Conservation (phyloP, 2,797 vertebrate species). For the Paratrypauchen microcephalus region DNA sequence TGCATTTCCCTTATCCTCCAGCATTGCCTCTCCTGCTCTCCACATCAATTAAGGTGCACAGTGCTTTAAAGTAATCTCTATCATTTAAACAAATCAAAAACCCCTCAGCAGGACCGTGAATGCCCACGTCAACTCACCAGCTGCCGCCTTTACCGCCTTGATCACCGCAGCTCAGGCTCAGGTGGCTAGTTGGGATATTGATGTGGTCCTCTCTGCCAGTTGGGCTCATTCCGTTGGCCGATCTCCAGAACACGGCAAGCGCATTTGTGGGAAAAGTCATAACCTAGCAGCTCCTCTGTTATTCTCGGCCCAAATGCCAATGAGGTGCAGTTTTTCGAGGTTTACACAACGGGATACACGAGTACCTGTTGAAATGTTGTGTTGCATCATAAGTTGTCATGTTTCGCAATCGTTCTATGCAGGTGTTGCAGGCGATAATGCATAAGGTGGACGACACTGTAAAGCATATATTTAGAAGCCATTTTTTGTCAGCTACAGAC, state of each 20-base stretch:
- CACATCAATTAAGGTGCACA: constrained; percentile 71
- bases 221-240: constrained; percentile 64
- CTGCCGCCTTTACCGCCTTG: constrained; percentile 74
- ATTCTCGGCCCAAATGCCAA: constrained; percentile 45
- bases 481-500: too few relatives aligned
- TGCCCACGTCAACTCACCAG: constrained; percentile 75
- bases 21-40: constrained; percentile 59
- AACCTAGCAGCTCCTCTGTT: constrained; percentile 50
- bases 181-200: constrained; percentile 77
- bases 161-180: constrained; percentile 64
- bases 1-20: constrained; percentile 49
- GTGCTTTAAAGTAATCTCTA: constrained; percentile 76
- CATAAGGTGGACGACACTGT: constrained; percentile 2
- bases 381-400: constrained; percentile 44
- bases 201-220: constrained; percentile 73
- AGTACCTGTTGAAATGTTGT: constrained; percentile 25
- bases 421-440: constrained; percentile 50
- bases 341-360: constrained; percentile 34
- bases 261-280: constrained; percentile 68
- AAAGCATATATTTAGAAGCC: not conserved
- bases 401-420: constrained; percentile 45
- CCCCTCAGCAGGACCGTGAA: constrained; percentile 60
- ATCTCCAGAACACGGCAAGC: constrained; percentile 66
- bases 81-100: constrained; percentile 81
- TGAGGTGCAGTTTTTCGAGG: constrained; percentile 36